Evolutionary conservation across 2,888 invertebrate species (phyloP).

Genomic region (Pterostichus madidus): DNA sequence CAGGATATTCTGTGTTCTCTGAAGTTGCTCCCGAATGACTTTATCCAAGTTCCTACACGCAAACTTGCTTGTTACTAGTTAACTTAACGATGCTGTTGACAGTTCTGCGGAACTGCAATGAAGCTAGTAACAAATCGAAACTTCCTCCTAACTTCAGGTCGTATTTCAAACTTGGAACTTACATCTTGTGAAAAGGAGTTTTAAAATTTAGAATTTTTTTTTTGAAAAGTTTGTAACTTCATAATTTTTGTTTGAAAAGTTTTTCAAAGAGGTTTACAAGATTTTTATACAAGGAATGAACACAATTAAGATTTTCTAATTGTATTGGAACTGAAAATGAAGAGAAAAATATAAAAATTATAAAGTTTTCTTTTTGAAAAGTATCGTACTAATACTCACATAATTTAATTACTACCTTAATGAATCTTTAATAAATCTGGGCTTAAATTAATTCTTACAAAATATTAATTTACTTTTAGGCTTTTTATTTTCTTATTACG

Average conservation of each 20-base stretch:
- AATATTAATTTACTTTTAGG: no score
- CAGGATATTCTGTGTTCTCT: no score
- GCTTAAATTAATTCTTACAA: no score
- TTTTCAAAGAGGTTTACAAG: conserved; percentile 2
- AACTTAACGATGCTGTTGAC: conserved; percentile 29
- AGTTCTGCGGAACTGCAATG: conserved; percentile 29
- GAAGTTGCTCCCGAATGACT: no score
- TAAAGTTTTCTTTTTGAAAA: no score
- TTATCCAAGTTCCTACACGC: background rate
- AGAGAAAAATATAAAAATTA: no score
- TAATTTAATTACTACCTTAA: no score
- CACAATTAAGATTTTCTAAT: background rate
- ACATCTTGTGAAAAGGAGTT: background rate
- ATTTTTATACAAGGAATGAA: conserved; percentile 17
- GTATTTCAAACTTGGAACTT: background rate
- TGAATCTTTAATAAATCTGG: no score
- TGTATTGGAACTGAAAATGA: background rate
- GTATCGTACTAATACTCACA: no score
- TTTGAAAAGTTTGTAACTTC: conserved; percentile 24
- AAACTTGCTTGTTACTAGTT: background rate
- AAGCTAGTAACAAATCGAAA: background rate
- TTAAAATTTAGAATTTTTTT: background rate
- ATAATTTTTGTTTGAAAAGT: conserved; percentile 18
- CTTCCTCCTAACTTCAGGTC: conserved; percentile 7
- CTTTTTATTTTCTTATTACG: no score